Evolutionary conservation across 2,113 vertebrate species (phyloP).

Genomic region (Rhizomys pruinosus): DNA sequence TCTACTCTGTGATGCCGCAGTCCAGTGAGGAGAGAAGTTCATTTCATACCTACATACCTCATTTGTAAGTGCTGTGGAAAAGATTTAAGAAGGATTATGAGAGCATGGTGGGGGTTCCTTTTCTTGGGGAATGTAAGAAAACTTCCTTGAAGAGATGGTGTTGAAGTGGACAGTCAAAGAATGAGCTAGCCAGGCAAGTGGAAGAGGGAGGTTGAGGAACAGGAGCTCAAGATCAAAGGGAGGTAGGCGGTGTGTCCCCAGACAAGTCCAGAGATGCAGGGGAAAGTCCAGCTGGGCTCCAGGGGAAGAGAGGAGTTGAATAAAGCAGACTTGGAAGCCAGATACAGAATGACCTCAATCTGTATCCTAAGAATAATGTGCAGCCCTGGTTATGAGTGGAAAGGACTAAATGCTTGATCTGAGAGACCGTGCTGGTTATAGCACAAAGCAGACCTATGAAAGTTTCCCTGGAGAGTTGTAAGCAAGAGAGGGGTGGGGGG

Average conservation of each 20-base stretch:
- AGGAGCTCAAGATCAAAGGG: background rate
- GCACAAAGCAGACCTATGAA: background rate
- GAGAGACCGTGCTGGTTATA: background rate
- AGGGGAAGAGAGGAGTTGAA: background rate
- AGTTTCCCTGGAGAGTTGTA: background rate
- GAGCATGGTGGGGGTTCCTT: background rate
- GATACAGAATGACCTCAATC: background rate
- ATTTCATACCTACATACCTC: background rate
- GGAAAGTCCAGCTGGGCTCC: background rate
- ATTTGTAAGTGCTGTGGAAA: background rate
- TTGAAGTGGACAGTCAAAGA: background rate
- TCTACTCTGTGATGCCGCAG: too few species aligned
- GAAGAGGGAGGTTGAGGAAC: background rate
- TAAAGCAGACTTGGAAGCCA: background rate
- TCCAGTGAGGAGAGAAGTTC: background rate
- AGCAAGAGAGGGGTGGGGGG: background rate
- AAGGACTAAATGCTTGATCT: background rate
- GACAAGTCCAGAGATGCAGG: background rate
- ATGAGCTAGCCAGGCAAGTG: background rate
- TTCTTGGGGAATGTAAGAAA: background rate
- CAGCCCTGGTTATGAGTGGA: background rate
- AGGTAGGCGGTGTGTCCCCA: background rate
- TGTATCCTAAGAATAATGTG: background rate
- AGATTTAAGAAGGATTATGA: background rate
- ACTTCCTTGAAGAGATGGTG: background rate